Base-by-base conservation (phyloP, 2,888 invertebrate genomes). In the Anorthoa munda region DNA sequence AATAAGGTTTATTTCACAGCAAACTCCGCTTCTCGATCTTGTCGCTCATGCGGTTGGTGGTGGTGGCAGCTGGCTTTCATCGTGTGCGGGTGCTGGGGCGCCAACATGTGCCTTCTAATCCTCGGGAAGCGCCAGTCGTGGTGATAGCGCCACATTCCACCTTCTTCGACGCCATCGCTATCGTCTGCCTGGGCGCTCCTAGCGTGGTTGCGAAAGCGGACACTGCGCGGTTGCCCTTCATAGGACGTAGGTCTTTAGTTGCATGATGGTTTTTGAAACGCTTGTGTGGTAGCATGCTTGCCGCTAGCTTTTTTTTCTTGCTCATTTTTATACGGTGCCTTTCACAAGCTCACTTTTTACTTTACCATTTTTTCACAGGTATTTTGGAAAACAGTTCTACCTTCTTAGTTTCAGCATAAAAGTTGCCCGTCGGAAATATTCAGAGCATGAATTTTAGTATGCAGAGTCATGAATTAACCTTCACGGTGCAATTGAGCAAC, bases 71-170 rank as follows among this genome's bases (percentile, higher is more conserved):
- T 74, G 99, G 99, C 76, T 98, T 99, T 96, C 98, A 98, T 90
- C 97, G 97, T 87, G 97, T 99, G 84, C 97, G 97, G 87, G 97
- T 98, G 87, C 97, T 97, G 92, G 99, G 99, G 67, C 96, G 97
- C 83, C 92, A 94, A 85, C 94, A 95, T 88, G 82, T 93, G 92
- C 96, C 92, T 91, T 92, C 94, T 15, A 91, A 91, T 84, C 94
- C 90, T 21, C 87, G 98, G 31, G 98, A 98, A 83, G 99, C 99
- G 7, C 98, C 99, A 2, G 97, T 99, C 83, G 95, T 99, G 81
- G 98, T 98, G 72, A 97, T 98, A 79, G 99, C 99, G 7, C 99
- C 99, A 4, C 99, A 99, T 93, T 99, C 99, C 55, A 98, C 98
- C 75, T 99, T 98, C 97, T 98, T 98, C 95, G 99, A 99, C 95